phyloP scores from a whole-genome alignment of 2,797 vertebrate species.

The Meda fulgida region DNA sequence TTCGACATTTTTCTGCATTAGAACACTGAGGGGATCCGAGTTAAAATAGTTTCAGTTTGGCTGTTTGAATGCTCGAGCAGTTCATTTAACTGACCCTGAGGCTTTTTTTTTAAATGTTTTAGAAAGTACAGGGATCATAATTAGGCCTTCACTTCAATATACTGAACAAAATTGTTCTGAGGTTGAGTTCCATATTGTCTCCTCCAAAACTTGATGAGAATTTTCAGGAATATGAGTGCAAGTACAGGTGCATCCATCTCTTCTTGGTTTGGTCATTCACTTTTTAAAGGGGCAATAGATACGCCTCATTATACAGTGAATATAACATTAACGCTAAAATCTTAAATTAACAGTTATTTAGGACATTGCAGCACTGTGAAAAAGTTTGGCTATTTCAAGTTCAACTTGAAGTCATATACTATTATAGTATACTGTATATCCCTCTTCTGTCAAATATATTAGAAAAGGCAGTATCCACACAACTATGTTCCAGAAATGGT shows the following conservation, averaged over 20 bases:
- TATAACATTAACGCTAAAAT: not conserved
- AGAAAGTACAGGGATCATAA: not conserved
- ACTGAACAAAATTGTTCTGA: not conserved
- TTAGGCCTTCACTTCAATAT: constrained; percentile 4
- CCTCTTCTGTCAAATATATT: not conserved
- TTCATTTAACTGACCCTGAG: constrained; percentile 34
- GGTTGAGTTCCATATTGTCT: not conserved
- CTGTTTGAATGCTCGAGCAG: not conserved
- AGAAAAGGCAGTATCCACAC: not conserved
- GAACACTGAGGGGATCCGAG: constrained; percentile 1
- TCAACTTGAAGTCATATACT: not conserved
- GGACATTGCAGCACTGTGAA: not conserved
- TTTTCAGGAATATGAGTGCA: not conserved
- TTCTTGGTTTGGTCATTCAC: not conserved
- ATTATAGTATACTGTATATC: not conserved
- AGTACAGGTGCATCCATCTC: not conserved
- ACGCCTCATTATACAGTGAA: not conserved
- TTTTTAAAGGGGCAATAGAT: not conserved
- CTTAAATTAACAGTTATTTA: not conserved
- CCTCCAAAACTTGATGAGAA: not conserved
- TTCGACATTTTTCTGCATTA: constrained; percentile 20
- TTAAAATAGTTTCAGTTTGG: constrained; percentile 20
- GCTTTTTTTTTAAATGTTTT: constrained; percentile 14
- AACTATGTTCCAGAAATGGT: not conserved
- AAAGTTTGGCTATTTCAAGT: not conserved